A percentile compares a stretch with the other conserved stretches of the same genome.
These are phyloP conservation scores for Rhyacophila brunnea DNA, from an alignment of 1,140 invertebrate genomes.

Conservation along the genomic window DNA sequence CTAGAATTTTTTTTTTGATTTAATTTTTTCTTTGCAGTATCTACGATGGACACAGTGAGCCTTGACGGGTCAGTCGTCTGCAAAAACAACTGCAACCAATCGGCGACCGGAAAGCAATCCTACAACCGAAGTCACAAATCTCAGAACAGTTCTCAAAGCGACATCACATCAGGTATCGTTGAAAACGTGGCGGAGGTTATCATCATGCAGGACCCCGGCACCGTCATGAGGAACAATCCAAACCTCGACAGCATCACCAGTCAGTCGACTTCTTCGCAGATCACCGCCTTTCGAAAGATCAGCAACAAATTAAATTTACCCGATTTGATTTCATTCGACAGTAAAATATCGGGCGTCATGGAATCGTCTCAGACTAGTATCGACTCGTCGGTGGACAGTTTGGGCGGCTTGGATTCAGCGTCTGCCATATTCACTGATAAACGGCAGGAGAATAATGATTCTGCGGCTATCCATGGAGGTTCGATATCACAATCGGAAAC, in stretches of 20 bases:
- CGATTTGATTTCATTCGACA: conserved; percentile 28
- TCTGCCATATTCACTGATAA: not conserved
- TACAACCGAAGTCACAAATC: not conserved
- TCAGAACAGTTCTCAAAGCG: not conserved
- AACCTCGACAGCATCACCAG: not conserved
- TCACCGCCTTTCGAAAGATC: not conserved
- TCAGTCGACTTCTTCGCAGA: not conserved
- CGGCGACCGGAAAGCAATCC: not conserved
- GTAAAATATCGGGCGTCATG: conserved; percentile 1
- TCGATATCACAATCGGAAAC: not conserved
- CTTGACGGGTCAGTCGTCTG: conserved; percentile 4
- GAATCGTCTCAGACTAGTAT: conserved; percentile 18
- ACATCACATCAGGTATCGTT: conserved; percentile 1
- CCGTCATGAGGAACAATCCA: not conserved
- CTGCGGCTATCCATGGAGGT: not conserved
- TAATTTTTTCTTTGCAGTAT: conserved; percentile 9
- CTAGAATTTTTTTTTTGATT: not conserved
- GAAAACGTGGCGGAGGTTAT: conserved; percentile 16
- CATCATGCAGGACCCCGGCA: conserved; percentile 10
- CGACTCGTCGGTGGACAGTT: conserved; percentile 22
- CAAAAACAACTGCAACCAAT: conserved; percentile 4
- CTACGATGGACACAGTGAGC: conserved; percentile 10
- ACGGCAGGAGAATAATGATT: not conserved
- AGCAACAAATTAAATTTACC: conserved; percentile 26
- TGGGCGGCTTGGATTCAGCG: not conserved